Base-by-base conservation (phyloP, 1,140 invertebrate species). In the Trachymyrmex septentrionalis region DNA sequence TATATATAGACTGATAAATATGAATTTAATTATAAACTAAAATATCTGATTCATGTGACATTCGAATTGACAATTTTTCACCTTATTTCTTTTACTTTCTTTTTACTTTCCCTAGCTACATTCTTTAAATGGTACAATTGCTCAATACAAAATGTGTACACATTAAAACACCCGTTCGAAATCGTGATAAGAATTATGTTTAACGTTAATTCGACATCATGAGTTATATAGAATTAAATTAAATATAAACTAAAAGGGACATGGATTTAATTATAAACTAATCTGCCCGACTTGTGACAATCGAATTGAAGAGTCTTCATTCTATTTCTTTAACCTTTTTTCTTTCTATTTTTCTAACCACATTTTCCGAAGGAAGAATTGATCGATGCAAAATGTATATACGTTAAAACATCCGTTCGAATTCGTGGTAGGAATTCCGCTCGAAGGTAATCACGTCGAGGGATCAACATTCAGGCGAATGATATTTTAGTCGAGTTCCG, bases 401-500 rank as follows among this genome's bases (percentile, higher is more conserved):
- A 14, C 9, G 16, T 4, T 14, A 4, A 34, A 21, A 19, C 9
- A 69, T 57, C n/a, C 2, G 14, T 24, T 38, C 48, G 48, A 80
- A 69, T 80, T 80, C n/a, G 30, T 69, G 16, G 30, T 24, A 71
- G 38, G n/a, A 66, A 78, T 66, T 21, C 44, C n/a, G n/a, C 44
- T 66, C 7, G 4, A 2, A 12, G 61, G 44, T 63, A 59, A 61
- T 38, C 3, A 16, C 19, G 30, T 57, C 12, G 64, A 69, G 34
- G 19, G 6, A 7, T 24, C 24, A 44, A 61, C 67, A 16, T 72
- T 73, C 24, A 5, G 16, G 27, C 38, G 12, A 72, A 48, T 38
- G 69, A 82, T 75, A 84, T 73, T 72, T 82, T 73, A 61, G 69
- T 84, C 55, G 55, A 73, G 61, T 85, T 85, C 30, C 48, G 38